These are phyloP conservation scores for Prionailurus viverrinus DNA, from an alignment of 2,113 vertebrate species.

Conservation along the genomic window DNA sequence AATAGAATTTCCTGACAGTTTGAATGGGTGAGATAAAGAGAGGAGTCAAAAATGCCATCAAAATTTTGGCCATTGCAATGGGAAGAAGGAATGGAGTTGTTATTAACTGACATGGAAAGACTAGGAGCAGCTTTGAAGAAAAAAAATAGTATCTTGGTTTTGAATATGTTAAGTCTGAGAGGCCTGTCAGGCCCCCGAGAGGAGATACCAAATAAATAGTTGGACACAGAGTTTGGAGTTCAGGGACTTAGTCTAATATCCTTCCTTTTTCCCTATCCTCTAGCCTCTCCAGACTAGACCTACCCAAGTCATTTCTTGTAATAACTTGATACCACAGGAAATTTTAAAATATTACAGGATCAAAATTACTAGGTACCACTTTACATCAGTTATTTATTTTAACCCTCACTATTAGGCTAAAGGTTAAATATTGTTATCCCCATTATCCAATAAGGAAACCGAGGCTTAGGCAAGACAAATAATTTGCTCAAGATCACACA, in stretches of 20 bases:
- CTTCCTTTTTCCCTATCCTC: not conserved
- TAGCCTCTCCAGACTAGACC: not conserved
- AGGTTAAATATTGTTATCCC: not conserved
- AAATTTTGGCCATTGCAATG: not conserved
- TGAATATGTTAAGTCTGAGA: not conserved
- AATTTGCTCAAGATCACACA: not conserved
- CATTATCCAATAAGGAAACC: not conserved
- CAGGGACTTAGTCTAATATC: not conserved
- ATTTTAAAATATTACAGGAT: not conserved
- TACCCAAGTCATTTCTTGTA: not conserved
- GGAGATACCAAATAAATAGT: not conserved
- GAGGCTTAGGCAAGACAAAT: not conserved
- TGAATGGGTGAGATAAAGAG: not conserved
- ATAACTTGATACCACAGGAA: not conserved
- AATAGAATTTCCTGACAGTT: not conserved
- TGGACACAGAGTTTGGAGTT: not conserved
- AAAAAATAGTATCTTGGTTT: not conserved
- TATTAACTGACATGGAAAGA: not conserved
- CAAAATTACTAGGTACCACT: not conserved
- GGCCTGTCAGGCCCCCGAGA: not conserved
- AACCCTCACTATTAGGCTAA: not conserved
- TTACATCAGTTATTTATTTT: conserved; percentile 18
- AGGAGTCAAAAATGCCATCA: not conserved
- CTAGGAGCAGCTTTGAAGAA: not conserved
- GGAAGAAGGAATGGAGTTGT: not conserved